phyloP scores from a whole-genome alignment of 2,888 invertebrate species.

The Aporophyla nigra region DNA sequence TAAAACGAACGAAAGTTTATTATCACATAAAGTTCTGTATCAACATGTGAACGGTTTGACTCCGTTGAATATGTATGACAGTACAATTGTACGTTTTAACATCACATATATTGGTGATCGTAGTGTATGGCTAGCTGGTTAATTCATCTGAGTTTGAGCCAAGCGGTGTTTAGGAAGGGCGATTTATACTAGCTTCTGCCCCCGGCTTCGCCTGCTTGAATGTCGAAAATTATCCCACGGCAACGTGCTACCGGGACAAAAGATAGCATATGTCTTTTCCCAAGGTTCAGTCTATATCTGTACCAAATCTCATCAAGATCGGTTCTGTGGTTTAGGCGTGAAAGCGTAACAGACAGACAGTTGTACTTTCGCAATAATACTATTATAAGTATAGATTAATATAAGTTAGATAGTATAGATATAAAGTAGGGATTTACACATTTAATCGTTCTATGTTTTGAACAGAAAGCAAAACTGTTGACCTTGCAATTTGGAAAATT shows the following conservation, averaged over 20 bases:
- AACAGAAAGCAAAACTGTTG: background rate
- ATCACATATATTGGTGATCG: background rate
- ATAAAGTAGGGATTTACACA: too few relatives aligned
- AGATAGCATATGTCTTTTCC: too few relatives aligned
- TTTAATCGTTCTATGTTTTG: background rate
- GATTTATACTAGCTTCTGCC: background rate
- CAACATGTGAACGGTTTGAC: slow-evolving; percentile 49
- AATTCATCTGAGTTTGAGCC: background rate
- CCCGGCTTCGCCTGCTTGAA: too few relatives aligned
- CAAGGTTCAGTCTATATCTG: too few relatives aligned
- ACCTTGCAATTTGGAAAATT: background rate
- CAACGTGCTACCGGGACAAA: too few relatives aligned
- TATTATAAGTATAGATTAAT: too few relatives aligned
- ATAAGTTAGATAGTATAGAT: too few relatives aligned
- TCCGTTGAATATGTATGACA: slow-evolving; percentile 46
- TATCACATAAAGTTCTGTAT: slow-evolving; percentile 37
- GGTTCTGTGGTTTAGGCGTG: too few relatives aligned
- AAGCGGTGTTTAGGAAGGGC: background rate
- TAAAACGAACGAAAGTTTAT: slow-evolving; percentile 48
- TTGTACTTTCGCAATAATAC: too few relatives aligned
- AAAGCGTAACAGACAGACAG: too few relatives aligned
- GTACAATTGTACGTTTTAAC: slow-evolving; percentile 24
- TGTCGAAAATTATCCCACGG: too few relatives aligned
- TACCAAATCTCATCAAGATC: too few relatives aligned
- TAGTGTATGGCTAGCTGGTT: background rate